These are phyloP conservation scores for Myotis davidii DNA, from an alignment of 2,113 vertebrate species.

Conservation along the genomic window DNA sequence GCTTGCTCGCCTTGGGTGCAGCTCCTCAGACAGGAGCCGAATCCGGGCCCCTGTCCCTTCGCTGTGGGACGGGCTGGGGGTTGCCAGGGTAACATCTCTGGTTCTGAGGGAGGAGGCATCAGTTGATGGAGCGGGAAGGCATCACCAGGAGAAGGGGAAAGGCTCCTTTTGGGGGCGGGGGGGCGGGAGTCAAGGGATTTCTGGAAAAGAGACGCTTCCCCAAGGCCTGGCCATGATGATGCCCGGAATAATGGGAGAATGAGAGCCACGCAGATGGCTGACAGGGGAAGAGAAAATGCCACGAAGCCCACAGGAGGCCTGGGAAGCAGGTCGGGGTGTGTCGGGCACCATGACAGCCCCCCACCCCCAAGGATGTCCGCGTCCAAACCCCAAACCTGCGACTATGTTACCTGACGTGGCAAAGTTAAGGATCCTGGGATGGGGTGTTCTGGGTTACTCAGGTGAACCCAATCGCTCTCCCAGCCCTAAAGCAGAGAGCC, in stretches of 20 bases:
- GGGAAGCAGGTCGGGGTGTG: not conserved
- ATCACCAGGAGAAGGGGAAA: not conserved
- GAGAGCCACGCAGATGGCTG: not conserved
- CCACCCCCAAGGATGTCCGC: too few relatives aligned
- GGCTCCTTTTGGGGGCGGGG: not conserved
- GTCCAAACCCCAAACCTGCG: too few relatives aligned
- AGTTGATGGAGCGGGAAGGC: not conserved
- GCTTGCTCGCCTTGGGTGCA: fast-evolving
- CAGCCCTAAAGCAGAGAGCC: not conserved
- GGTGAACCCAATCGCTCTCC: not conserved
- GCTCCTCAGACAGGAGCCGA: fast-evolving
- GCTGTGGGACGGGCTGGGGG: not conserved
- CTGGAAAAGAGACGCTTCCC: not conserved
- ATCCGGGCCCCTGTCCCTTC: not conserved
- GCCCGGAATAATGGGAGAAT: not conserved
- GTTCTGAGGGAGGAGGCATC: not conserved
- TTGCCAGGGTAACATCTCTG: not conserved
- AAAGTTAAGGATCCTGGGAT: not conserved
- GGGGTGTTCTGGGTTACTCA: not conserved
- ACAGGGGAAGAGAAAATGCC: not conserved
- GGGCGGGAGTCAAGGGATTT: fast-evolving
- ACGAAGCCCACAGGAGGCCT: not conserved
- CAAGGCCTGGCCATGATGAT: not conserved
- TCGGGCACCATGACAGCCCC: not conserved
- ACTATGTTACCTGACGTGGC: fast-evolving